Evolutionary conservation across 1,140 invertebrate genomes (phyloP).

Genomic region (Drosophila pseudoananassae): DNA sequence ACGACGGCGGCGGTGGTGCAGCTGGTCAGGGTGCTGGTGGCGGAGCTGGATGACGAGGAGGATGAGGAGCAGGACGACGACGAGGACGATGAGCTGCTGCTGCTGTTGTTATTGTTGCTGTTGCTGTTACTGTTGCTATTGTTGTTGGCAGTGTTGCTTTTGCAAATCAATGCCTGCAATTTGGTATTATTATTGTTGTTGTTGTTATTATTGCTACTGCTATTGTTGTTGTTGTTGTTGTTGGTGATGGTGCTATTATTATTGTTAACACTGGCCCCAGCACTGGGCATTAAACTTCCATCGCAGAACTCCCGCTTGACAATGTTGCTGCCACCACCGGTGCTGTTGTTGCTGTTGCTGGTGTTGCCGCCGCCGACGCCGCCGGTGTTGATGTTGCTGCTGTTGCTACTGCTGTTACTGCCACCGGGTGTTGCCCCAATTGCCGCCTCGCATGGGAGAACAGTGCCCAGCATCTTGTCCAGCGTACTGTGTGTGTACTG

Average conservation of each 20-base stretch:
- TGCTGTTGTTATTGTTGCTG: slow-evolving; percentile 36
- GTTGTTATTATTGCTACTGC: slow-evolving; percentile 43
- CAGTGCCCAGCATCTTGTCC: slow-evolving; percentile 82
- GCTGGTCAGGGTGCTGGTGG: slow-evolving; percentile 68
- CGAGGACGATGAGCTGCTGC: slow-evolving; percentile 73
- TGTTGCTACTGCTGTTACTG: slow-evolving; percentile 56
- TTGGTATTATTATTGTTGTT: slow-evolving; percentile 72
- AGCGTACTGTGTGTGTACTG: slow-evolving; percentile 51
- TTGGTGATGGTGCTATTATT: slow-evolving; percentile 45
- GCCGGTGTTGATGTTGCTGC: slow-evolving; percentile 44
- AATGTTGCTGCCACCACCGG: slow-evolving; percentile 53
- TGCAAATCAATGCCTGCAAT: slow-evolving; percentile 51
- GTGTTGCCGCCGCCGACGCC: slow-evolving; percentile 32
- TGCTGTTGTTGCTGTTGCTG: slow-evolving; percentile 28
- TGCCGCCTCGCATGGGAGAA: slow-evolving; percentile 81
- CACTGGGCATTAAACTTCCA: slow-evolving; percentile 67
- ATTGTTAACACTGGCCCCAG: slow-evolving; percentile 59
- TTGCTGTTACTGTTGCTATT: slow-evolving; percentile 20
- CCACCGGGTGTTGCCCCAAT: slow-evolving; percentile 68
- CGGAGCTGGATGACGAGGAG: slow-evolving; percentile 72
- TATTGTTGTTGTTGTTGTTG: slow-evolving; percentile 50
- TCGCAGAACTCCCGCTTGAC: slow-evolving; percentile 81
- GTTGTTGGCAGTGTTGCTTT: slow-evolving; percentile 34
- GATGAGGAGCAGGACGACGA: slow-evolving; percentile 72
- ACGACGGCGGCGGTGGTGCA: slow-evolving; percentile 79